phyloP scores from a whole-genome alignment of 2,113 vertebrate genomes.

The Aphyosemion australe region DNA sequence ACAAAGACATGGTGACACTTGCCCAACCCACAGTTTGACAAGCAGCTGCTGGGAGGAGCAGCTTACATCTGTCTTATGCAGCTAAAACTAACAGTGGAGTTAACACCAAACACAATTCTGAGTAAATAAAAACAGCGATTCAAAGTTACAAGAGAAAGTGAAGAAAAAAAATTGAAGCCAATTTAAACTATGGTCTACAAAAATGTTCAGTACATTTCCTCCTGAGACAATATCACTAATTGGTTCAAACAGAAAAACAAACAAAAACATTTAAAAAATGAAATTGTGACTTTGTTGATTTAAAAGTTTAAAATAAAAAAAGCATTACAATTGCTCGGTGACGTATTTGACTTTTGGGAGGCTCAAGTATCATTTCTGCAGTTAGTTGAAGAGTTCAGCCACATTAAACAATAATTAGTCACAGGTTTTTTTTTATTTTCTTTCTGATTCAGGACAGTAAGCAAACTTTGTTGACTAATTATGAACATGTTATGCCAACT shows the following conservation, averaged over 20 bases:
- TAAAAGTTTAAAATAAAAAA: background rate
- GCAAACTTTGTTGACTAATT: no score
- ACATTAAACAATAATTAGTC: no score
- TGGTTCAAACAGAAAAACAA: background rate
- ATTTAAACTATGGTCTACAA: background rate
- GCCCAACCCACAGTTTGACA: constrained; percentile 16
- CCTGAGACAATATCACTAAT: background rate
- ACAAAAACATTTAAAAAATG: background rate
- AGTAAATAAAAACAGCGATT: background rate
- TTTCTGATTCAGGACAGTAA: no score
- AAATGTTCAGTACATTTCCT: background rate
- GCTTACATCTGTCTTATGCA: background rate
- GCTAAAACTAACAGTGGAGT: constrained; percentile 11
- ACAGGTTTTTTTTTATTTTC: no score
- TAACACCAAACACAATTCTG: background rate
- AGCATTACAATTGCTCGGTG: background rate
- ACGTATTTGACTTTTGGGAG: no score
- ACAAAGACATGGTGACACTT: constrained; percentile 23
- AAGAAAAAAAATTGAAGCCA: background rate
- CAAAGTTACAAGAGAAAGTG: background rate
- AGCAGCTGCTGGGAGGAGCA: constrained; percentile 5
- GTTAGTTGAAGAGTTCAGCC: no score
- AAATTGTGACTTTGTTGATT: background rate
- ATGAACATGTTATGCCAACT: no score
- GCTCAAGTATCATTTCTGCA: no score